Evolutionary conservation across 2,888 invertebrate species (phyloP).

Genomic region (Cryptocheilus praepositus): DNA sequence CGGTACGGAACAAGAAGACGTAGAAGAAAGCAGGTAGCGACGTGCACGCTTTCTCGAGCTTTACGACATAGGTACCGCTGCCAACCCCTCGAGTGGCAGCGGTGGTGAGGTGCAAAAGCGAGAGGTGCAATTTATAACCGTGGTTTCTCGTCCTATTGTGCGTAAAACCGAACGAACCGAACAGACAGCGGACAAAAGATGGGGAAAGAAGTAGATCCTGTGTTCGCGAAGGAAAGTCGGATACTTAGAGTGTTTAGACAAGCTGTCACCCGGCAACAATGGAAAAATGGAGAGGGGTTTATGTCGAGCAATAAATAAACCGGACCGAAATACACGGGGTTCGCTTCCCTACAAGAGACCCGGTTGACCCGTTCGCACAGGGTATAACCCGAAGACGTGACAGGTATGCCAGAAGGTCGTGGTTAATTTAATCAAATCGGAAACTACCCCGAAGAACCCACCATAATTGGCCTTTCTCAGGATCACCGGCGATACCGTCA

Average conservation of each 20-base stretch:
- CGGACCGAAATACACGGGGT: not conserved
- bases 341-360: not conserved
- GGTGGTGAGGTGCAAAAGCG: constrained; percentile 17
- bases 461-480: not conserved
- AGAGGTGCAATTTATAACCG: constrained; percentile 50
- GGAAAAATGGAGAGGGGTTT: constrained; percentile 42
- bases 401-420: constrained; percentile 7
- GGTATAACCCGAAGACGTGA: not conserved
- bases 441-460: not conserved
- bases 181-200: constrained; percentile 7
- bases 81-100: constrained; percentile 13
- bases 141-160: constrained; percentile 59
- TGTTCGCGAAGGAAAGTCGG: constrained; percentile 48
- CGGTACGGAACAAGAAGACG: too few species aligned
- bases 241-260: constrained; percentile 69
- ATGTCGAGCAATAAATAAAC: constrained; percentile 40
- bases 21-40: constrained; percentile 17
- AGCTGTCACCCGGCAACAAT: constrained; percentile 64
- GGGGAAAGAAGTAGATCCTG: constrained; percentile 11
- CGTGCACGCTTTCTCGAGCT: not conserved
- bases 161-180: constrained; percentile 53
- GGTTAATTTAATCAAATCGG: constrained; percentile 6
- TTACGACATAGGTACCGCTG: not conserved
- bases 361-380: not conserved
- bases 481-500: not conserved